Percentiles rank a stretch among this genome's conserved stretches.
Conservation (phyloP, 2,888 invertebrate species). For the Biston betularia region DNA sequence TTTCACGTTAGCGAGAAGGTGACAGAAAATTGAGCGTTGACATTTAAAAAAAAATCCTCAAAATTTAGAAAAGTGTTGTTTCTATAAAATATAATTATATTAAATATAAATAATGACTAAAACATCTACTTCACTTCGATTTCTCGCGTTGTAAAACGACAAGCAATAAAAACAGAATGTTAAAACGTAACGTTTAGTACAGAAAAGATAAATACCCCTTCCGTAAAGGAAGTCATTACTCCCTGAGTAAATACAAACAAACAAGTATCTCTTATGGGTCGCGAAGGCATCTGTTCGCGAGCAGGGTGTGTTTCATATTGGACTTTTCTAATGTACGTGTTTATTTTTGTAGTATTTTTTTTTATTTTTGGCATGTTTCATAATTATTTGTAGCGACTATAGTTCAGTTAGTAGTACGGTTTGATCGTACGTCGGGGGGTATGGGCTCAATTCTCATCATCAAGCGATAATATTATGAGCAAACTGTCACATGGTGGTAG, state of each 20-base stretch:
- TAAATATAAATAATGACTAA: neutral
- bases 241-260: constrained; percentile 22
- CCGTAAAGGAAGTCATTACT: constrained; percentile 27
- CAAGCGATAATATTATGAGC: too few species aligned
- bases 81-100: neutral
- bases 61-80: too few species aligned
- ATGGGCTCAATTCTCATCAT: too few species aligned
- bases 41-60: too few species aligned
- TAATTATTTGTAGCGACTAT: too few species aligned
- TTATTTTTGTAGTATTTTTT: neutral
- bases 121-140: constrained; percentile 3
- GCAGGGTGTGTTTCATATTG: constrained; percentile 7
- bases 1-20: too few species aligned
- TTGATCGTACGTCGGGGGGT: too few species aligned
- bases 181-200: constrained; percentile 15
- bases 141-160: constrained; percentile 9
- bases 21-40: too few species aligned
- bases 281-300: constrained; percentile 5
- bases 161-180: constrained; percentile 14
- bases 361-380: too few species aligned
- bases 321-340: neutral
- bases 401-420: too few species aligned
- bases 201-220: constrained; percentile 21
- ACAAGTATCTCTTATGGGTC: constrained; percentile 5
- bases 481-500: too few species aligned